Conservation (phyloP, 2,113 vertebrate genomes). For the Myiagra hebetior region DNA sequence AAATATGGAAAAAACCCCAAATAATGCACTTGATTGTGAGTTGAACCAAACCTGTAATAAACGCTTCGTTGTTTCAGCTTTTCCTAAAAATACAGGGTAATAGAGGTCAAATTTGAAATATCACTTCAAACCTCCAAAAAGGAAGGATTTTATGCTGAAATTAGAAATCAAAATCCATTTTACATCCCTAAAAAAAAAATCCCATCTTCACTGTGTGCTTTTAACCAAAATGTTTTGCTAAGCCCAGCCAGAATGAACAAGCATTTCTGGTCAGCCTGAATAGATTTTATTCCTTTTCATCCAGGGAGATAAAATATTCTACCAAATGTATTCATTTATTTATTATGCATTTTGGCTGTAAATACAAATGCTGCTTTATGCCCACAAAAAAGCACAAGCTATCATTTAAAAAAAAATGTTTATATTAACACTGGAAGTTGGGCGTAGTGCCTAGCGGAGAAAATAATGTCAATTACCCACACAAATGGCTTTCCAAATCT, state of each 20-base stretch:
- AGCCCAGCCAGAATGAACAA: background rate
- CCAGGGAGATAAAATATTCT: constrained; percentile 7
- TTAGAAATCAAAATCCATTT: constrained; percentile 22
- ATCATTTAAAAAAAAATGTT: constrained; percentile 63
- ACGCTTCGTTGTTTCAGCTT: background rate
- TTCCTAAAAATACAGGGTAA: constrained; percentile 8
- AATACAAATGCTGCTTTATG: constrained; percentile 26
- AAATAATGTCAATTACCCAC: constrained; percentile 71
- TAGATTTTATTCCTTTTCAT: background rate
- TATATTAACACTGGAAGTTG: constrained; percentile 60
- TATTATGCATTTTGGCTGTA: constrained; percentile 44
- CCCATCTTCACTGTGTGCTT: background rate
- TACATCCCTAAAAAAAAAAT: background rate
- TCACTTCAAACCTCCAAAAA: background rate
- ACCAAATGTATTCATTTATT: constrained; percentile 28
- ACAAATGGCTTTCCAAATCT: constrained; percentile 66
- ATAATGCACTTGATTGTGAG: background rate
- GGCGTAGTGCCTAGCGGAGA: constrained; percentile 54
- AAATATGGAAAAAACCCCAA: background rate
- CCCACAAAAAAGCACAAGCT: constrained; percentile 28
- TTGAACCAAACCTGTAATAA: background rate
- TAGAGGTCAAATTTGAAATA: background rate
- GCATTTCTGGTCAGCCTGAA: constrained; percentile 24
- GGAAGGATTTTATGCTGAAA: background rate
- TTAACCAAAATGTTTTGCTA: constrained; percentile 33